phyloP scores from a whole-genome alignment of 2,797 vertebrate genomes.

The Aulostomus chinensis region DNA sequence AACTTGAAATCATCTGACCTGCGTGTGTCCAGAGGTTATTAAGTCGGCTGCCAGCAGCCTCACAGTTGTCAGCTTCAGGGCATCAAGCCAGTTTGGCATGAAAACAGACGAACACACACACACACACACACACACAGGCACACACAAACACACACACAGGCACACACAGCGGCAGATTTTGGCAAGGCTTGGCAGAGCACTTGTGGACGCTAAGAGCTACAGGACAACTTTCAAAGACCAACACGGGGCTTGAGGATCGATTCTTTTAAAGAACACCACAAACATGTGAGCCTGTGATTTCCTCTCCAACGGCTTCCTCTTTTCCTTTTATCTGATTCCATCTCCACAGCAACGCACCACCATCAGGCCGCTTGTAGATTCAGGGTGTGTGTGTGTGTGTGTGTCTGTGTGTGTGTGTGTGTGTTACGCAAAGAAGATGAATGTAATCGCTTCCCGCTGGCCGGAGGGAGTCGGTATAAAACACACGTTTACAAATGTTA shows the following conservation, averaged over 20 bases:
- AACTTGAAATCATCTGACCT: neutral
- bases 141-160: slow-evolving; percentile 9
- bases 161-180: slow-evolving; percentile 2
- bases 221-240: slow-evolving; percentile 11
- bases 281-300: slow-evolving; percentile 15
- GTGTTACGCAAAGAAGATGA: slow-evolving; percentile 34
- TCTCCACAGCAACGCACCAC: slow-evolving; percentile 16
- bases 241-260: slow-evolving; percentile 21
- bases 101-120: neutral
- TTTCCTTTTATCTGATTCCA: slow-evolving; percentile 19
- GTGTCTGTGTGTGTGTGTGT: no score
- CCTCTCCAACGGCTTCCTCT: slow-evolving; percentile 12
- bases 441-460: slow-evolving; percentile 31
- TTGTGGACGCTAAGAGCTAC: slow-evolving; percentile 15
- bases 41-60: slow-evolving; percentile 6
- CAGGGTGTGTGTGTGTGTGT: slow-evolving; percentile 14
- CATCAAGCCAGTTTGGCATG: slow-evolving; percentile 31
- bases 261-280: slow-evolving; percentile 2
- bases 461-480: slow-evolving; percentile 40
- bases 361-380: slow-evolving; percentile 15
- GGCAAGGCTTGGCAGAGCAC: slow-evolving; percentile 20
- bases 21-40: slow-evolving; percentile 20
- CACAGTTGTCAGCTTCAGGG: slow-evolving; percentile 11
- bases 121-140: slow-evolving; percentile 1
- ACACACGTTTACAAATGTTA: slow-evolving; percentile 78